Conservation (phyloP, 2,888 invertebrate species). For the Diplolepis rosae region DNA sequence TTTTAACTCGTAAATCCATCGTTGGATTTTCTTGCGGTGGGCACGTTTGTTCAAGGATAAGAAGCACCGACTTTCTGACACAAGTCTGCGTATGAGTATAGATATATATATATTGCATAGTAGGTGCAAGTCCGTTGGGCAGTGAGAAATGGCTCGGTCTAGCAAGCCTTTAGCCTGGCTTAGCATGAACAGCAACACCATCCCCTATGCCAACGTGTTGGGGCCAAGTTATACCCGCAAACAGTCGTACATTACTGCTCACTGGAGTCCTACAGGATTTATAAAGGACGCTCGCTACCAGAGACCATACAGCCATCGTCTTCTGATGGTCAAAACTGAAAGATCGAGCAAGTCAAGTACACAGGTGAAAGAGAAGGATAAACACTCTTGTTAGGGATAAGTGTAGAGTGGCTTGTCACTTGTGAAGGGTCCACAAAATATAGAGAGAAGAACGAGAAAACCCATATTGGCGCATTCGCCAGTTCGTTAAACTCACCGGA, state of each 20-base stretch:
- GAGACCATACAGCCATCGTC: constrained; percentile 60
- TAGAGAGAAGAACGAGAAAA: constrained; percentile 18
- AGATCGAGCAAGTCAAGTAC: constrained; percentile 2
- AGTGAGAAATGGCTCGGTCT: constrained; percentile 73
- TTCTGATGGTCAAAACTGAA: constrained; percentile 63
- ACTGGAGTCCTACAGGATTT: constrained; percentile 72
- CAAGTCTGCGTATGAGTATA: constrained; percentile 39
- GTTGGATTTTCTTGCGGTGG: constrained; percentile 61
- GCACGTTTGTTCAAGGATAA: constrained; percentile 70
- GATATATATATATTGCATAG: constrained; percentile 12
- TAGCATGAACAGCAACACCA: constrained; percentile 70
- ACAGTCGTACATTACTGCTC: constrained; percentile 74
- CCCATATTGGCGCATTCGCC: constrained; percentile 33
- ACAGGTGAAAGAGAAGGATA: constrained; percentile 20
- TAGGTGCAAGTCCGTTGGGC: constrained; percentile 56
- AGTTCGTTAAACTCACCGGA: constrained; percentile 42
- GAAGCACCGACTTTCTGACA: constrained; percentile 66
- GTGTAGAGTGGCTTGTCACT: constrained; percentile 5
- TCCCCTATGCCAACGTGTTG: constrained; percentile 71
- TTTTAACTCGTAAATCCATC: constrained; percentile 64
- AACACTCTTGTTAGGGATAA: not conserved
- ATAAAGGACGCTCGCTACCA: constrained; percentile 67
- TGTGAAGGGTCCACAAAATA: constrained; percentile 4
- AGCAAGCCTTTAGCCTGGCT: constrained; percentile 72
- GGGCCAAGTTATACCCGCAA: constrained; percentile 74